Base-by-base conservation (phyloP, 2,797 vertebrate genomes). In the Onychomys torridus region DNA sequence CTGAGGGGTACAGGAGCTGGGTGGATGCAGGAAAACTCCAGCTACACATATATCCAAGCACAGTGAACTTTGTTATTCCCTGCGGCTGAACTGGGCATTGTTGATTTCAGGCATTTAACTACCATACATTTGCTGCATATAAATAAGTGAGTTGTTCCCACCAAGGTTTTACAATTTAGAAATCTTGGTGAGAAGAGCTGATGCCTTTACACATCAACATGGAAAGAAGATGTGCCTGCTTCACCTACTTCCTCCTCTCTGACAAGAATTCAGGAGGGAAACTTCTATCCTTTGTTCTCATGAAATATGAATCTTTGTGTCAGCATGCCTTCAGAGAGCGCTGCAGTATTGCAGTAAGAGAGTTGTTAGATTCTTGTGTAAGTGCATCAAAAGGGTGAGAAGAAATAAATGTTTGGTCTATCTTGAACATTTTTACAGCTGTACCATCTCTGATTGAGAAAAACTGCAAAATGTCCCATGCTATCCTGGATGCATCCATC, bases 381-480 rank as follows among this genome's bases (percentile, higher is more conserved):
- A 43, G 23, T 87, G 90, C 63, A 73, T 71, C 71, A 90, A 65
- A 55, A 78, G 16, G 2, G 17, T 86, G 43, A 82, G 59, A 77
- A 89, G 78, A 90, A 86, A 92, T 85, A 78, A 95, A 13, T 13
- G 29, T 67, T 37, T 63, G 57, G 3, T 82, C 73, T 76, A 6
- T 69, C 65, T 90, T 67, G 71, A 78, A 75, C 61, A 43, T 91
- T 88, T 88, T 88, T 86, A 76, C 46, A 92, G 92, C 46, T 87
- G 10, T 49, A 37, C n/a, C 85, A 73, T 89, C 77, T 29, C 83
- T 89, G 93, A 96, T 88, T 93, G 95, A 97, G 97, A 96, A 94
- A 96, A 96, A 93, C 89, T 63, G 93, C 79, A 65, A 6, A 96
- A 90, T 52, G 78, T 91, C 67, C 90, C 40, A 19, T 25, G 75